A percentile compares a stretch with the other conserved stretches of the same genome.
Evolutionary conservation across 2,113 vertebrate species (phyloP).

Genomic region (Megaceryle torquata): DNA sequence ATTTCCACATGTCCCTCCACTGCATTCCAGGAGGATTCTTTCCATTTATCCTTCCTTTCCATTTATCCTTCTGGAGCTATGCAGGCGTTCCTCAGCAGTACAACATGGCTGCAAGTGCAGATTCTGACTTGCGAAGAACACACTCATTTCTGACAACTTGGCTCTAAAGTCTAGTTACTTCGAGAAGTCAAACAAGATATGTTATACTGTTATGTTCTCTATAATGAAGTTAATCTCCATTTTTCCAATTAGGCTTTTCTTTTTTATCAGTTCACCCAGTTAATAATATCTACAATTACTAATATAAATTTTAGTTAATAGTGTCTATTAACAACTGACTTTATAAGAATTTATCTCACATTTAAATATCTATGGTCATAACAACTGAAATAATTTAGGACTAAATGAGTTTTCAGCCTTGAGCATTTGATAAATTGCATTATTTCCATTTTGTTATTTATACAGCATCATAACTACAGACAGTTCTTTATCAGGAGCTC

Average conservation of each 20-base stretch:
- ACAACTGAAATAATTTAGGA: constrained; percentile 46
- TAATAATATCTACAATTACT: constrained; percentile 53
- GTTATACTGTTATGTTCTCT: background rate
- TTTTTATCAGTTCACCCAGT: constrained; percentile 55
- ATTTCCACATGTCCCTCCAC: background rate
- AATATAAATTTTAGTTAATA: constrained; percentile 47
- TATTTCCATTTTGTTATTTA: constrained; percentile 7
- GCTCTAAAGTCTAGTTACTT: background rate
- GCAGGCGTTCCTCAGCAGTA: background rate
- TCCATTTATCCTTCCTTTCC: background rate
- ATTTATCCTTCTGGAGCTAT: background rate
- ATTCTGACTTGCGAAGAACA: background rate
- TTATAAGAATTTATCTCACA: constrained; percentile 55
- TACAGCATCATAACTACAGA: background rate
- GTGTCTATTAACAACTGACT: constrained; percentile 37
- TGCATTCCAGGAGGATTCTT: background rate
- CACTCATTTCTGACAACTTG: background rate
- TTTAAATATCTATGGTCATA: constrained; percentile 60
- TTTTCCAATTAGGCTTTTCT: constrained; percentile 55
- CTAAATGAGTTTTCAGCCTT: constrained; percentile 47
- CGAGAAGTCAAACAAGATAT: background rate
- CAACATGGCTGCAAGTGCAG: background rate
- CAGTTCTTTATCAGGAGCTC: background rate
- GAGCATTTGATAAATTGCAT: constrained; percentile 1
- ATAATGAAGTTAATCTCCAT: constrained; percentile 49